phyloP scores from a whole-genome alignment of 2,797 vertebrate species.

The Lates japonicus region DNA sequence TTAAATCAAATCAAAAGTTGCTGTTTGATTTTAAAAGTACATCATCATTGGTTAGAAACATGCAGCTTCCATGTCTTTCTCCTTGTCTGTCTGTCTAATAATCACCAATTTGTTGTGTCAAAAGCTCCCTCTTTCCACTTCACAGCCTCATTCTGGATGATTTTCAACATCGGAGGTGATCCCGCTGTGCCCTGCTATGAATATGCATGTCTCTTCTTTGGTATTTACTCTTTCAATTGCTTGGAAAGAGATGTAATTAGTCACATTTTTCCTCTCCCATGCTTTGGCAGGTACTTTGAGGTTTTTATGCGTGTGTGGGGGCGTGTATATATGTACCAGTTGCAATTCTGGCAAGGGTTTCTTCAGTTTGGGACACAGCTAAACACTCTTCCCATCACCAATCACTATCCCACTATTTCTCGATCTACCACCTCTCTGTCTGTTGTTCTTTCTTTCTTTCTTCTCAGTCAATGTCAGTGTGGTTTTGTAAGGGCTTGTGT shows the following conservation, averaged over 20 bases:
- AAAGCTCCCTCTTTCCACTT: slow-evolving; percentile 66
- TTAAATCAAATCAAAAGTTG: slow-evolving; percentile 43
- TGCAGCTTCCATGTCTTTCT: slow-evolving; percentile 31
- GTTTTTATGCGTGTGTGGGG: slow-evolving; percentile 37
- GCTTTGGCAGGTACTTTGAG: slow-evolving; percentile 75
- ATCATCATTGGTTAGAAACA: slow-evolving; percentile 25
- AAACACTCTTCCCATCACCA: slow-evolving; percentile 32
- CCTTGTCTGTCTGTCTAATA: slow-evolving; percentile 51
- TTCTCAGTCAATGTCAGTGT: too few species aligned
- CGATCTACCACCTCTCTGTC: slow-evolving; percentile 13
- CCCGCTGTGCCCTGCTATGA: slow-evolving; percentile 76
- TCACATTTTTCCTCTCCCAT: slow-evolving; percentile 75
- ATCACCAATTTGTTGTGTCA: slow-evolving; percentile 73
- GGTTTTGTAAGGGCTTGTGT: too few species aligned
- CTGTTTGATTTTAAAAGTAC: slow-evolving; percentile 22
- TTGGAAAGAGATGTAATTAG: slow-evolving; percentile 85
- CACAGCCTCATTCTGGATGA: slow-evolving; percentile 67
- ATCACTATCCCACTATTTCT: not conserved
- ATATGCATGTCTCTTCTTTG: slow-evolving; percentile 82
- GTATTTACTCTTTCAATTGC: slow-evolving; percentile 84
- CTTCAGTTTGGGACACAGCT: slow-evolving; percentile 60
- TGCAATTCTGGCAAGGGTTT: slow-evolving; percentile 55
- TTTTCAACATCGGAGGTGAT: slow-evolving; percentile 78
- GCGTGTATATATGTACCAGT: slow-evolving; percentile 19
- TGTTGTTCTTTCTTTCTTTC: not conserved